These are phyloP conservation scores for Chaetodon auriga DNA, from an alignment of 2,113 vertebrate species.

Conservation along the genomic window DNA sequence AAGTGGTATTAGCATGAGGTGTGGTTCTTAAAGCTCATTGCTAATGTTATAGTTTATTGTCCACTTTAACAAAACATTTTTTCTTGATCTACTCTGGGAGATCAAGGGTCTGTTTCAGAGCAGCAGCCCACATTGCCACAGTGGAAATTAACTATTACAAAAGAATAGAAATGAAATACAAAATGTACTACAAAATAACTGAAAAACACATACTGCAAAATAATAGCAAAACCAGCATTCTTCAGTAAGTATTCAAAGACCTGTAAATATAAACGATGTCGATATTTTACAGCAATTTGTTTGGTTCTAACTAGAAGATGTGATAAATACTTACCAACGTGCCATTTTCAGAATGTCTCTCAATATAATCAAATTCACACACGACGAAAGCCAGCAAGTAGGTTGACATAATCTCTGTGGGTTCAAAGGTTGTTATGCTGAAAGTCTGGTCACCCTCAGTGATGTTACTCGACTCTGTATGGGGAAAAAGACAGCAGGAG, in stretches of 20 bases:
- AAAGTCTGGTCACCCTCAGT: fast-evolving
- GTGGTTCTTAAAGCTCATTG: not conserved
- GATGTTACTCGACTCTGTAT: slow-evolving; percentile 58
- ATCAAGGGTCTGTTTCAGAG: not conserved
- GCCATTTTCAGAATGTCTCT: fast-evolving
- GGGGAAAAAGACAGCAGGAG: not conserved
- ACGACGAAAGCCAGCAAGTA: slow-evolving; percentile 94
- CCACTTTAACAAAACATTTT: not conserved
- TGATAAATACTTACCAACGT: slow-evolving; percentile 77
- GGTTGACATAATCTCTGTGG: slow-evolving; percentile 91
- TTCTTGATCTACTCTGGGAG: not conserved
- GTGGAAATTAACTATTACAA: not conserved
- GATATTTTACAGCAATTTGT: not conserved
- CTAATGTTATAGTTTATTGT: not conserved
- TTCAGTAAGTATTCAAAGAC: no score
- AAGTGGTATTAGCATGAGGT: not conserved
- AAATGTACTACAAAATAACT: not conserved
- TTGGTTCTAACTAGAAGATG: not conserved
- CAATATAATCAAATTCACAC: slow-evolving; percentile 80
- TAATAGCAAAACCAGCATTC: no score
- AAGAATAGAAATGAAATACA: not conserved
- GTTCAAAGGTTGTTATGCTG: slow-evolving; percentile 80
- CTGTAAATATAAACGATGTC: not conserved
- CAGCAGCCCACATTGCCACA: not conserved
- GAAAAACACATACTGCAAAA: not conserved